These are phyloP conservation scores for Acrossocheilus wenchowensis DNA, from an alignment of 2,797 vertebrate species.

Conservation along the genomic window DNA sequence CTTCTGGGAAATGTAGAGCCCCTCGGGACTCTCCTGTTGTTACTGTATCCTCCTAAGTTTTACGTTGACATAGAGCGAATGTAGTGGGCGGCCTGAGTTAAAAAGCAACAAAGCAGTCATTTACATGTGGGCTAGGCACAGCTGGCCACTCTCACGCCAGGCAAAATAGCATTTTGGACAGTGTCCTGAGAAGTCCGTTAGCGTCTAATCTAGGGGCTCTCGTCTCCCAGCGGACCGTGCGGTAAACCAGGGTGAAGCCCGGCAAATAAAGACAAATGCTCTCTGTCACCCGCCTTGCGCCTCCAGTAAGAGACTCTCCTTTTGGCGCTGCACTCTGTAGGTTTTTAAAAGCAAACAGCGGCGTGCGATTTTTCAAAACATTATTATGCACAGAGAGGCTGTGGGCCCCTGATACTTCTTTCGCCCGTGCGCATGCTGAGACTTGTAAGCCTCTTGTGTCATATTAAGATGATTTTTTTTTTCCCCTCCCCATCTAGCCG, in stretches of 20 bases:
- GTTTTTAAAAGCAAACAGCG: slow-evolving; percentile 68
- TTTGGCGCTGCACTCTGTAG: slow-evolving; percentile 61
- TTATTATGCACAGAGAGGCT: slow-evolving; percentile 64
- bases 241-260: slow-evolving; percentile 43
- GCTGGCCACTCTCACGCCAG: slow-evolving; percentile 43
- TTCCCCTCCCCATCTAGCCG: not conserved
- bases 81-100: slow-evolving; percentile 32
- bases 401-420: slow-evolving; percentile 52
- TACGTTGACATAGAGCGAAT: slow-evolving; percentile 30
- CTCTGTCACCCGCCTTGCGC: slow-evolving; percentile 58
- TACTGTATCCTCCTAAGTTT: slow-evolving; percentile 34
- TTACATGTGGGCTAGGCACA: slow-evolving; percentile 54
- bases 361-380: slow-evolving; percentile 63
- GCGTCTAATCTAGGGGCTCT: slow-evolving; percentile 30
- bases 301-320: slow-evolving; percentile 46
- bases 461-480: slow-evolving; percentile 55
- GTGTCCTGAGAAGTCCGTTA: slow-evolving; percentile 47
- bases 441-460: slow-evolving; percentile 56
- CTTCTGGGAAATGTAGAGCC: slow-evolving; percentile 45
- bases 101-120: slow-evolving; percentile 46
- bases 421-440: slow-evolving; percentile 34
- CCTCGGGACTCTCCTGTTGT: slow-evolving; percentile 42
- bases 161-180: slow-evolving; percentile 43
- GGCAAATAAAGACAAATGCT: slow-evolving; percentile 70
- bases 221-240: slow-evolving; percentile 27